Base-by-base conservation (phyloP, 2,113 vertebrate species). In the Cyphotilapia sp. region DNA sequence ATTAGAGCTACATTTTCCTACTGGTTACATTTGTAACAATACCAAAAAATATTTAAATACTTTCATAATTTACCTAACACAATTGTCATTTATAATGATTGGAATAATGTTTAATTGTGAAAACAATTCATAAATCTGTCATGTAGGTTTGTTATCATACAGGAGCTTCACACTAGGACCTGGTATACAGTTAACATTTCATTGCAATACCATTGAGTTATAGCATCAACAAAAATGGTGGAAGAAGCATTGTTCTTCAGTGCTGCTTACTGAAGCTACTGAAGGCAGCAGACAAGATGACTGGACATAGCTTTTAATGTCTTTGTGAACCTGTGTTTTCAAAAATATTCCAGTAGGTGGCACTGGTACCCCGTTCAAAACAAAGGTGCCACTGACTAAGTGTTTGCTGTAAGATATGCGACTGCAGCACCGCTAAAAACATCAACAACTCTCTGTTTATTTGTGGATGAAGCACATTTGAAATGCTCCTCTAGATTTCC, bases 341-440 rank as follows among this genome's bases (percentile, higher is more conserved):
- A 42, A 5, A 24, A 2, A 33, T 35, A 2, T 11, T 35, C 89
- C 95, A 91, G 45, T 83, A 94, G 95, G 81, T 91, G 93, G 92
- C 83, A 85, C 9, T 87, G 27, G 31, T 88, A 84, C n/a, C 85
- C 61, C 71, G 35, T 80, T 84, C 13, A 51, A 83, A 56, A 76
- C 33, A 38, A 71, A 51, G 7, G 35, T 7, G 4, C 33, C 5
- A 1, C 6, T 38, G 33, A 31, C 8, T 47, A 19, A 13, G 10
- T n/a, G 45, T 80, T 80, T 80, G 31, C 76, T 35, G 31, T 54
- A 31, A 49, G 16, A 12, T 19, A 78, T 49, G 71, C 17, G 4
- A 78, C 16, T 49, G 42, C 71, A 78, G 42, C 71, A 6, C 71
- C 2, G 5, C 10, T 33, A 51, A 80, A 80, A 51, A 19, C 74